Evolutionary conservation across 2,113 vertebrate genomes (phyloP), one percentile per base, ranked within the genome.

Genomic region (Poecile atricapillus): DNA sequence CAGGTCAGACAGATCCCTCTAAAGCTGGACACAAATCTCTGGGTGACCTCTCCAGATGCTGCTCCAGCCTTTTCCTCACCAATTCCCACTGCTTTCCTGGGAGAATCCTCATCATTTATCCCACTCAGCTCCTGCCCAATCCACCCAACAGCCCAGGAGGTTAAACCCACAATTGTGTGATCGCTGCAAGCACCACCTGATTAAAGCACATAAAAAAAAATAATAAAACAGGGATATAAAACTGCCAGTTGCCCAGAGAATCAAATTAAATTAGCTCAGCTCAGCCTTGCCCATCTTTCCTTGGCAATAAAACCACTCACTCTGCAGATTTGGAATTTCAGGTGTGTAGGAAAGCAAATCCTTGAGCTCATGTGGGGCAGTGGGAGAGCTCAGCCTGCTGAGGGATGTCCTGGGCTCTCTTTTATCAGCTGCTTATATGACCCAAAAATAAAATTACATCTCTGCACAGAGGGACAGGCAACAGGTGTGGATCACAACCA

Each of bases 401-500:
- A 39, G 37, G 24, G 8, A 5, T 27, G 31, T 12, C n/a, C 28
- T n/a, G 39, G 16, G 25, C 28, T 47, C 39, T 21, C 37, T 39
- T 2, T 0, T 8, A 18, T 19, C 19, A 1, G 27, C 11, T 49
- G 3, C 46, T 67, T 39, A 4, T 24, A 5, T 5, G 6, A 58
- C 14, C 20, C 30, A 22, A 20, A 70, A 74, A 44, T 33, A 37
- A 76, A 79, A 17, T 13, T 41, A 3, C 13, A 47, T 3, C n/a
- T 76, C 50, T 35, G 11, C 79, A 59, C 21, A 22, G 35, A 76
- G 49, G 25, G 28, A 37, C 3, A 35, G 37, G 43, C 27, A 67
- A 4, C 7, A 59, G 35, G 5, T 3, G 4, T 7, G 39, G 41
- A 19, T 13, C 55, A 21, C 11, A 59, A 19, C 44, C 14, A 15